Conservation (phyloP, 2,888 invertebrate species). For the Brachynemurus nebulosus region DNA sequence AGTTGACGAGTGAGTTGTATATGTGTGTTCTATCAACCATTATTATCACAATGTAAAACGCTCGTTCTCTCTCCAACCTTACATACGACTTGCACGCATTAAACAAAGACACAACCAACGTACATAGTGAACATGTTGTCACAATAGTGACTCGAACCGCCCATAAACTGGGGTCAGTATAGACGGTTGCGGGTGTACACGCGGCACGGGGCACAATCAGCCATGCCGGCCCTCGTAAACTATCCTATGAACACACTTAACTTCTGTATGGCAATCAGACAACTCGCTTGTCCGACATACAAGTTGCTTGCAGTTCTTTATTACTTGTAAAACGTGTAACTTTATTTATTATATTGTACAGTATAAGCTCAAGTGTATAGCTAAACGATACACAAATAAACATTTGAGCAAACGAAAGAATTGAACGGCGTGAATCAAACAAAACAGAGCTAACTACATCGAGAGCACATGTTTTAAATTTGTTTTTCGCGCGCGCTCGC, state of each 20-base stretch:
- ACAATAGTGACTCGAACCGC: constrained; percentile 29
- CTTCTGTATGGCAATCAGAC: constrained; percentile 34
- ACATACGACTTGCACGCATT: constrained; percentile 15
- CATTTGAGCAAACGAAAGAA: too few relatives aligned
- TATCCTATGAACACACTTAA: constrained; percentile 35
- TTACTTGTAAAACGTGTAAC: background rate
- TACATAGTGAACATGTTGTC: constrained; percentile 12
- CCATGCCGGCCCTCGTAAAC: constrained; percentile 31
- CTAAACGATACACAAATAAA: too few relatives aligned
- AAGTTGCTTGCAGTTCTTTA: background rate
- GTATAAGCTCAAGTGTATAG: constrained; percentile 12
- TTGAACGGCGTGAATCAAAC: too few relatives aligned
- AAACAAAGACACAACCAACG: constrained; percentile 31
- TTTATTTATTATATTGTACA: background rate
- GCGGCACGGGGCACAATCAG: constrained; percentile 11
- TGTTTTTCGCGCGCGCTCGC: too few relatives aligned
- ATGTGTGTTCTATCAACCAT: constrained; percentile 14
- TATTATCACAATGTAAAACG: too few relatives aligned
- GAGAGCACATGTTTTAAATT: too few relatives aligned
- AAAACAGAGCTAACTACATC: too few relatives aligned
- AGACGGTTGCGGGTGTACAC: constrained; percentile 7
- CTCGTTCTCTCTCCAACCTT: constrained; percentile 22
- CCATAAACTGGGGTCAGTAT: constrained; percentile 27
- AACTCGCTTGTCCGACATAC: constrained; percentile 19
- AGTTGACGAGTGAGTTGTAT: background rate